Evolutionary conservation across 2,797 vertebrate genomes (phyloP), one percentile per base, ranked within the genome.

Genomic region (Sebastes goodei): DNA sequence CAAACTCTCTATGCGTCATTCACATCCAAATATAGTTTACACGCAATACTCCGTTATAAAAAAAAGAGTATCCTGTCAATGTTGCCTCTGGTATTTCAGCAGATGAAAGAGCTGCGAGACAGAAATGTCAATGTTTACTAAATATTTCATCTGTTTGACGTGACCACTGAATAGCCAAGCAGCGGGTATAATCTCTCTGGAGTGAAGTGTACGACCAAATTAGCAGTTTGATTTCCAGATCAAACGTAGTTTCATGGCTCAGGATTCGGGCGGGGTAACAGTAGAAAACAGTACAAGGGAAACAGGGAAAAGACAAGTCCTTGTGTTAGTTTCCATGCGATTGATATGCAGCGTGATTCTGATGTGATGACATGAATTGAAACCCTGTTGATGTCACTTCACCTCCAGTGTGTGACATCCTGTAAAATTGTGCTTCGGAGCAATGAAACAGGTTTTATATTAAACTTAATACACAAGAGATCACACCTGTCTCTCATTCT

Each of bases 81-180:
- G 61, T 71, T 83, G 84, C 86, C 81, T 72, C 71, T 68, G 71
- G 87, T 74, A 30, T 88, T 89, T 88, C 62, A 76, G 15, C 38
- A 89, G 88, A 93, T 91, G 69, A 93, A 93, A 91, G 81, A 71
- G 75, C 29, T 61, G 62, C 66, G 32, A 42, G 63, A 70, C 76
- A 88, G 84, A 89, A 89, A 90, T 85, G 84, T 86, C 87, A 86
- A 29, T 91, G 75, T 86, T 90, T 84, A 83, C 84, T 88, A 87
- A 90, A 90, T 91, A 89, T 91, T 92, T 84, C 70, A 88, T 92
- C 76, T 82, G 27, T 80, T 65, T 71, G 80, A 88, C 68, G 49
- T 90, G 88, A 91, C 86, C 92, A 77, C 56, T 79, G 74, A 82
- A 85, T 72, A 86, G 85, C 86, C 74, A 83, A 78, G 83, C 30